Percentiles rank a stretch among this genome's conserved stretches.
phyloP scores from a whole-genome alignment of 2,797 vertebrate genomes.

The Oreochromis mossambicus region DNA sequence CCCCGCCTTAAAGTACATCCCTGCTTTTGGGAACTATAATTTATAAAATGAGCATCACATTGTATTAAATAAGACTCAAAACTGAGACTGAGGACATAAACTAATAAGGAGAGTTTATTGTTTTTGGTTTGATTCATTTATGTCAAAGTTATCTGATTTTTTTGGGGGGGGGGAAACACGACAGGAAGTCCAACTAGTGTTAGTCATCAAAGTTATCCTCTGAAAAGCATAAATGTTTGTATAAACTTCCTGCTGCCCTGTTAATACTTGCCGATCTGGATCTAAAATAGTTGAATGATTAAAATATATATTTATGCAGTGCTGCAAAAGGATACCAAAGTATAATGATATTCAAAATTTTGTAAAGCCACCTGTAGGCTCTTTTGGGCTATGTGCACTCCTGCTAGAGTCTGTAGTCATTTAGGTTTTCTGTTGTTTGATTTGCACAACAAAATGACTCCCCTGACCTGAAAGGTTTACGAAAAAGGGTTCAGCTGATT shows the following conservation, averaged over 20 bases:
- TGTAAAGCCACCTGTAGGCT: background rate
- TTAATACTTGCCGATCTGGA: background rate
- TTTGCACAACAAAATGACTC: background rate
- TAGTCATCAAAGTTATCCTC: background rate
- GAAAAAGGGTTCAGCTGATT: background rate
- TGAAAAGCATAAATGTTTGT: background rate
- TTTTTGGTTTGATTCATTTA: background rate
- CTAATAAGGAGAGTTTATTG: background rate
- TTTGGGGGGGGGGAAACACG: fast-evolving
- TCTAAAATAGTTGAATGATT: background rate
- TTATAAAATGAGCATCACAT: background rate
- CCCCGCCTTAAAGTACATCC: background rate
- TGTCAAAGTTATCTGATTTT: background rate
- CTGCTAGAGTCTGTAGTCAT: background rate
- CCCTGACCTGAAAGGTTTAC: background rate
- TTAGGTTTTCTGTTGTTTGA: background rate
- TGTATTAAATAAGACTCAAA: background rate
- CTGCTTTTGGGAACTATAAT: background rate
- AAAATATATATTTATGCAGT: background rate
- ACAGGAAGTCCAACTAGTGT: background rate
- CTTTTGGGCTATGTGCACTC: background rate
- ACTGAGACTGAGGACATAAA: background rate
- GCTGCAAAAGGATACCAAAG: background rate
- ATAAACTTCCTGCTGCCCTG: background rate
- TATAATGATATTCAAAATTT: background rate